These are phyloP conservation scores for Pogonophryne albipinna DNA, from an alignment of 2,797 vertebrate species.

Conservation along the genomic window DNA sequence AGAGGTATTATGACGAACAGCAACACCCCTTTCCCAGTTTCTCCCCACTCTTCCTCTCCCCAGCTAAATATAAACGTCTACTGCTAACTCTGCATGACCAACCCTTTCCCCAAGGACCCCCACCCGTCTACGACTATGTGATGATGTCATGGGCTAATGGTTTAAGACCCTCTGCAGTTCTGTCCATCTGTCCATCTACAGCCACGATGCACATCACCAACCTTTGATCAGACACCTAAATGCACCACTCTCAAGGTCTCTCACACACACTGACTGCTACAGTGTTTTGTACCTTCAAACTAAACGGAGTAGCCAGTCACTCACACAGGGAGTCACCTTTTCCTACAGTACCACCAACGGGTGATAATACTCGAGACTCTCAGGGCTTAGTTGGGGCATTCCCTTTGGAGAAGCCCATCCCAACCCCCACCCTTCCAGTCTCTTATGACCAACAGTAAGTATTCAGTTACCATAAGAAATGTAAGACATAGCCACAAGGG, in stretches of 20 bases:
- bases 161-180: background rate
- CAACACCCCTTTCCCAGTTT: conserved; percentile 27
- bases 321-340: conserved; percentile 26
- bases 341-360: conserved; percentile 26
- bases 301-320: conserved; percentile 7
- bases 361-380: conserved; percentile 65
- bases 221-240: conserved; percentile 15
- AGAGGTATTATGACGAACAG: conserved; percentile 44
- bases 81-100: conserved; percentile 47
- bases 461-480: conserved; percentile 51
- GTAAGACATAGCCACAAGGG: conserved; percentile 51
- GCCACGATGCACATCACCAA: background rate
- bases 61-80: conserved; percentile 75
- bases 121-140: conserved; percentile 3
- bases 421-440: background rate
- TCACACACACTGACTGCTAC: background rate
- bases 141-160: conserved; percentile 49
- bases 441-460: conserved; percentile 27
- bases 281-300: conserved; percentile 11
- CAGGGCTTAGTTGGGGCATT: conserved; percentile 62
- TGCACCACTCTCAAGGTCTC: conserved; percentile 4
- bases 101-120: conserved; percentile 37
- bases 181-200: conserved; percentile 9
- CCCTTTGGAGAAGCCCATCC: conserved; percentile 35
- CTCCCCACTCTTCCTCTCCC: conserved; percentile 47